Base-by-base conservation (phyloP, 2,113 vertebrate genomes). In the Telmatochromis bifrenatus region DNA sequence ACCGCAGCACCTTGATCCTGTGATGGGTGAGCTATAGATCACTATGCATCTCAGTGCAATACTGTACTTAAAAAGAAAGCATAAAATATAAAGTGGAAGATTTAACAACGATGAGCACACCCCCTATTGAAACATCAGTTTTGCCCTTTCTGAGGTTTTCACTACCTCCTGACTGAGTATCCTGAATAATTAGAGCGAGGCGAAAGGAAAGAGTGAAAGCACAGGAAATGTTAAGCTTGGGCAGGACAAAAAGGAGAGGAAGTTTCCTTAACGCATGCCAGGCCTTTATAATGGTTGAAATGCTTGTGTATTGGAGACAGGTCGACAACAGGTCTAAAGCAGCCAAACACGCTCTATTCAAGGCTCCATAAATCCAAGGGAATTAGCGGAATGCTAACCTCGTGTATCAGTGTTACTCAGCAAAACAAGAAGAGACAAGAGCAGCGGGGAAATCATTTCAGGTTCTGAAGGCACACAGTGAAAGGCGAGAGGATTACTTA, bases 121-220 rank as follows among this genome's bases (percentile, higher is more conserved):
- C 4, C 23, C 23, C 35, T n/a, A 26, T 17, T 1, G 17, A 51
- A 80, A 81, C 13, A 82, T 28, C 26, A 12, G 45, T n/a, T 39
- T 47, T 7, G n/a, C 58, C 19, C n/a, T 45, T 37, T 84, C 49
- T 82, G 51, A 82, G 33, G 28, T 49, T 84, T 49, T 14, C 10
- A 60, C 47, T 23, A 37, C 53, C 83, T 82, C 73, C 81, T 86
- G 58, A 65, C 79, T 13, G 77, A 81, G 80, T 58, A 82, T 87
- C 88, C 86, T 42, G 81, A 94, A 92, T 87, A 84, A 93, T 90
- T 68, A 92, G 84, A 90, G 91, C 54, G 14, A 84, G 65, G 83
- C 83, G 68, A 91, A 94, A 80, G 87, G 89, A 92, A 92, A 87
- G 88, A 91, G 94, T 87, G 89, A 94, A 92, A 94, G 92, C 84